Evolutionary conservation across 2,113 vertebrate species (phyloP).

Genomic region (Procapra przewalskii): DNA sequence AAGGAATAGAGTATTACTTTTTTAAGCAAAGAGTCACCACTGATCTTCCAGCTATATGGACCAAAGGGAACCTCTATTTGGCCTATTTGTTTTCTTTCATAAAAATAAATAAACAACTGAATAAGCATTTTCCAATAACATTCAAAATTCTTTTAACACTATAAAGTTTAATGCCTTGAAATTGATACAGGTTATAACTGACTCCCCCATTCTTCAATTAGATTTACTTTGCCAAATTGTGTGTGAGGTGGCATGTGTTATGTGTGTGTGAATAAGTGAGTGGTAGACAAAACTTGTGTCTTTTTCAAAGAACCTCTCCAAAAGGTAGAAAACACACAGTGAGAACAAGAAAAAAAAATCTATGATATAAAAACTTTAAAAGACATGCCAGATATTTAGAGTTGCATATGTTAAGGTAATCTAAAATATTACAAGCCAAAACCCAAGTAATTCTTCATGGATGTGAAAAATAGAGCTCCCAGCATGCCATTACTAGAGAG

Average conservation of each 20-base stretch:
- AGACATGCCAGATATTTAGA: conserved; percentile 55
- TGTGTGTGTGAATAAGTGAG: not conserved
- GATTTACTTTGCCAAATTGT: not conserved
- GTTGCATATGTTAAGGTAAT: conserved; percentile 60
- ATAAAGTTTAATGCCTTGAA: not conserved
- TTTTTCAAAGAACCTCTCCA: not conserved
- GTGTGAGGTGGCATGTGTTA: not conserved
- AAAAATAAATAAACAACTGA: not conserved
- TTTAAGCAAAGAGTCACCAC: not conserved
- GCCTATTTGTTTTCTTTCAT: not conserved
- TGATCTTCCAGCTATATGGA: not conserved
- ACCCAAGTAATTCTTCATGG: conserved; percentile 41
- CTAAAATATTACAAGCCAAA: conserved; percentile 58
- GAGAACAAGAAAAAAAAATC: not conserved
- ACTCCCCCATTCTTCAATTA: not conserved
- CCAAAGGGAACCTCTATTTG: not conserved
- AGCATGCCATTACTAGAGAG: conserved; percentile 28
- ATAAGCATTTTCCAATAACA: not conserved
- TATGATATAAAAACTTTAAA: conserved; percentile 32
- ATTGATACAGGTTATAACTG: not conserved
- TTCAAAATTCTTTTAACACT: not conserved
- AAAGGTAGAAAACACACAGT: not conserved
- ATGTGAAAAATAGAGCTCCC: conserved; percentile 47
- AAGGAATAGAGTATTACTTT: not conserved
- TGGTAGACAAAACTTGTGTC: not conserved